Base-by-base conservation (phyloP, 2,797 vertebrate genomes). In the Poeciliopsis presidionis region DNA sequence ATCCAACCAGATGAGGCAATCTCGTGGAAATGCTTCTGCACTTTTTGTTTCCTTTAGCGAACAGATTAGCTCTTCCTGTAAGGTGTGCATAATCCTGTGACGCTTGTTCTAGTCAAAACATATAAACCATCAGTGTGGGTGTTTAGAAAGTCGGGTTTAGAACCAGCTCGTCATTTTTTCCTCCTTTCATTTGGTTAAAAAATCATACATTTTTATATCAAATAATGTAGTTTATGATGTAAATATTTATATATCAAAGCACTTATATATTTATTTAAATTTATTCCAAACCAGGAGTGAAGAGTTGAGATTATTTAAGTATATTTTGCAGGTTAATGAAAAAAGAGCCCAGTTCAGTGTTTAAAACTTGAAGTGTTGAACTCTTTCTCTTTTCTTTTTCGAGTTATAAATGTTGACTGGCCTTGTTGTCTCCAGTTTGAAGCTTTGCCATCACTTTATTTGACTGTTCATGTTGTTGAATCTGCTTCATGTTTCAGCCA, bases 241-340 rank as follows among this genome's bases (percentile, higher is more conserved):
- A 46, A 63, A 47, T 47, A 63, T 47, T 46, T 20, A 28, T n/a
- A 74, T 70, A 39, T 46, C 9, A 20, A 43, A 79, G 39, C 8
- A 14, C 53, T 79, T 69, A 20, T 55, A 55, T 53, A 47, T 69
- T 67, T 63, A 63, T 69, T 30, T 73, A n/a, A 7, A 8, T 67
- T n/a, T 25, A 28, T 63, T 36, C 36, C 28, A 53, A 73, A 46
- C 20, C 13, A 72, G 53, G 7, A 28, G 49, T 25, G 18, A 73
- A 28, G 1, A 49, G 30, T 13, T 71, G 65, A 71, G 9, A 57
- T 16, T 18, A 8, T 63, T 16, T 8, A 61, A n/a, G 39, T 73
- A 14, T 61, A 49, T 30, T 53, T 9, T 53, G 20, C 18, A 33
- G 11, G 11, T 51, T 22, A 22, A 22, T 67, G 22, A 65, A 65